A percentile compares a stretch with the other conserved stretches of the same genome.
Evolutionary conservation across 2,797 vertebrate genomes (phyloP).

Genomic region (Columba guinea): DNA sequence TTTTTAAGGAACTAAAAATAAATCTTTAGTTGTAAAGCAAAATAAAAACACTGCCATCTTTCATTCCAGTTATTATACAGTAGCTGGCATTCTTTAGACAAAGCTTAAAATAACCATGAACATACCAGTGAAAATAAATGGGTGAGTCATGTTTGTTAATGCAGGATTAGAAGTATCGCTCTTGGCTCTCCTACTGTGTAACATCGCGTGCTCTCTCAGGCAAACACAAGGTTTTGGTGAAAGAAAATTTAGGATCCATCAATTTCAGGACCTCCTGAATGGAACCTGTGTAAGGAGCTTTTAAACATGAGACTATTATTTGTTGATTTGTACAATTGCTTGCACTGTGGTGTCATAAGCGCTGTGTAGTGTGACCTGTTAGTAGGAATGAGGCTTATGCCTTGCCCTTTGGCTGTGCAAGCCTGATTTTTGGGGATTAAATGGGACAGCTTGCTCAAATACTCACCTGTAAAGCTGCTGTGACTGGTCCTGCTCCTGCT

Average conservation of each 20-base stretch:
- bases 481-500: not conserved
- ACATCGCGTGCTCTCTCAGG: not conserved
- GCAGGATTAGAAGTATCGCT: conserved; percentile 15
- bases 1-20: conserved; percentile 22
- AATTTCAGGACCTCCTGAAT: not conserved
- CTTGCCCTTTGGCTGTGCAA: not conserved
- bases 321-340: not conserved
- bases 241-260: not conserved
- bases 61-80: conserved; percentile 42
- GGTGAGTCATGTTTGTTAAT: conserved; percentile 57
- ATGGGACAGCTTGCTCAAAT: not conserved
- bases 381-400: not conserved
- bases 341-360: fast-evolving
- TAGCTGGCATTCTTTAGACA: conserved; percentile 65
- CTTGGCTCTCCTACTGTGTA: conserved; percentile 16
- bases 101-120: conserved; percentile 67
- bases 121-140: conserved; percentile 64
- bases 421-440: not conserved
- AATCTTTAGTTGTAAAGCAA: conserved; percentile 49
- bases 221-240: not conserved
- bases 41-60: conserved; percentile 58
- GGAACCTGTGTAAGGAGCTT: not conserved
- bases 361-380: not conserved
- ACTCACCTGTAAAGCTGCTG: not conserved
- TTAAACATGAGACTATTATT: not conserved